These are phyloP conservation scores for Limnephilus rhombicus DNA, from an alignment of 2,888 invertebrate species.

Conservation along the genomic window DNA sequence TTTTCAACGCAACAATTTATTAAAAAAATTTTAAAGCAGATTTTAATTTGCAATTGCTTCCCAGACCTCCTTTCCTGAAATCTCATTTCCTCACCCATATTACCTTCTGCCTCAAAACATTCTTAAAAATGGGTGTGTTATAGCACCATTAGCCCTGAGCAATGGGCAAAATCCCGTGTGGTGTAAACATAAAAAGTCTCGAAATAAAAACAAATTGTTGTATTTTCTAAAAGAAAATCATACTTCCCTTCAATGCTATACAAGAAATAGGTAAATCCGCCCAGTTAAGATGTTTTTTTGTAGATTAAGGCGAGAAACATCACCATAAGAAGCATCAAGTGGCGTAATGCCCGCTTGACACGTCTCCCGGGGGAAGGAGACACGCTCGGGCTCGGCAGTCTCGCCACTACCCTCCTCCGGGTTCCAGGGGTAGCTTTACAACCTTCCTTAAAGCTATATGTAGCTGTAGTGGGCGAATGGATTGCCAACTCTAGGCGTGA, in stretches of 20 bases:
- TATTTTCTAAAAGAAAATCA: not conserved
- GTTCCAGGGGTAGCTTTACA: not conserved
- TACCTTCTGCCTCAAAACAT: not conserved
- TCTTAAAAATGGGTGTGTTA: not conserved
- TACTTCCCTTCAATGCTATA: not conserved
- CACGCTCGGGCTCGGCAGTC: not conserved
- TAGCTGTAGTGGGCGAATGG: not conserved
- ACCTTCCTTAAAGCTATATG: not conserved
- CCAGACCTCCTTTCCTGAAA: not conserved
- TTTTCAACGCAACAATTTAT: too few relatives aligned
- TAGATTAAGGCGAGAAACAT: conserved; percentile 1
- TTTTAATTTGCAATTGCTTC: too few relatives aligned
- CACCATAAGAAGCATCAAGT: conserved; percentile 32
- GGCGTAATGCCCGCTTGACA: conserved; percentile 29
- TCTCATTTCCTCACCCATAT: not conserved
- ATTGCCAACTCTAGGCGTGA: not conserved
- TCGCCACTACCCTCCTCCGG: not conserved
- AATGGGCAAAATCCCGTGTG: not conserved
- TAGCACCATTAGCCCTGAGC: not conserved
- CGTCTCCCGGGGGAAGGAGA: conserved; percentile 22
- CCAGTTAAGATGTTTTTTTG: conserved; percentile 1
- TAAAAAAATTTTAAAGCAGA: too few relatives aligned
- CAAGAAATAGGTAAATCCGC: not conserved
- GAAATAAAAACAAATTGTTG: conserved; percentile 1
- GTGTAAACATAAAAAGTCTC: not conserved